phyloP scores from a whole-genome alignment of 2,797 vertebrate species.

The Mormyrus hasselquistii region DNA sequence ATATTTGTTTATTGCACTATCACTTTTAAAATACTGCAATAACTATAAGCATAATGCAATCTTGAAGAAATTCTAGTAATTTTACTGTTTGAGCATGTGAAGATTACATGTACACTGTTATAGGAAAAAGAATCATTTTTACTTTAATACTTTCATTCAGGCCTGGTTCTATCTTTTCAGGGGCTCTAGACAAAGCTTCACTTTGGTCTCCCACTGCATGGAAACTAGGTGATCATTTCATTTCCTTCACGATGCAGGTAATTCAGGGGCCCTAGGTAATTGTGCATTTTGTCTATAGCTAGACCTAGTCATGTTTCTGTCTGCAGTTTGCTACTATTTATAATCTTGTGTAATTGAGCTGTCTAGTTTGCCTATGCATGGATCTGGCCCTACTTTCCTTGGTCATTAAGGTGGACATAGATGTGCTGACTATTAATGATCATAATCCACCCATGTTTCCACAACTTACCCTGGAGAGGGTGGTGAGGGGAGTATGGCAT shows the following conservation, averaged over 20 bases:
- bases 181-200: not conserved
- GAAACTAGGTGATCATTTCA: not conserved
- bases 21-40: not conserved
- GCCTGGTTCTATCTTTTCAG: not conserved
- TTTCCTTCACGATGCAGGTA: not conserved
- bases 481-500: not conserved
- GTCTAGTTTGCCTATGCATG: not conserved
- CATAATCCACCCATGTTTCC: not conserved
- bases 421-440: not conserved
- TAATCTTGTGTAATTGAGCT: not conserved
- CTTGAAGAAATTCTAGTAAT: not conserved
- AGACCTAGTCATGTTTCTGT: not conserved
- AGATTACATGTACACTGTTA: not conserved
- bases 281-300: not conserved
- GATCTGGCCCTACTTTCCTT: not conserved
- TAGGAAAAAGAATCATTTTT: not conserved
- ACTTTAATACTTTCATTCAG: not conserved
- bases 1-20: not conserved
- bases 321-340: not conserved
- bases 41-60: not conserved
- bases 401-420: not conserved
- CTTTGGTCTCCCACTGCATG: not conserved
- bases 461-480: not conserved
- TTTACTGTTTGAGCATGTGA: not conserved
- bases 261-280: not conserved